Base-by-base conservation (phyloP, 2,113 vertebrate species). In the Nothocercus nigrocapillus region DNA sequence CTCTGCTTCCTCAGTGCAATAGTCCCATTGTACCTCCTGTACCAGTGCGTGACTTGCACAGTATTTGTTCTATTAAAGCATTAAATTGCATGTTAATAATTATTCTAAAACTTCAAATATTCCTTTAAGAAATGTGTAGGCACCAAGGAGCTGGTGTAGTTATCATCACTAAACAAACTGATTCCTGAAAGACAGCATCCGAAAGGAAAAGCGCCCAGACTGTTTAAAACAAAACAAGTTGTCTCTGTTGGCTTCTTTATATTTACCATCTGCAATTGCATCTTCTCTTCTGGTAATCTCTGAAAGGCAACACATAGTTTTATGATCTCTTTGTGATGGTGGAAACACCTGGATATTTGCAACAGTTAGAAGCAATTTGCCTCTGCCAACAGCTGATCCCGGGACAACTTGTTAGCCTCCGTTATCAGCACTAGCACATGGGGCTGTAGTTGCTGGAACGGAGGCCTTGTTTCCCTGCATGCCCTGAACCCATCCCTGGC, bases 201-300 rank as follows among this genome's bases (percentile, higher is more conserved):
- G 27, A 32, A 81, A 45, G 56, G 83, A 32, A 66, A 72, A 17
- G 44, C 36, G 72, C 42, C 18, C 30, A 15, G 17, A 25, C 49
- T 42, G 18, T 38, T 32, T 18, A 32, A 32, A 76, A 45, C 44
- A 45, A 45, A 45, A 49, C 49, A 49, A 49, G 49, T 49, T 10
- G 22, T 49, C 49, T 49, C 49, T 21, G 11, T 49, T 49, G 22
- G 49, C 49, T 49, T 49, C 21, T 22, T 24, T 22, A 22, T 80
- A 95, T 78, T 96, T 87, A 97, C 97, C 88, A 61, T 85, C 72
- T 88, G 40, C 8, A 84, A 49, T 8, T 70, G 88, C 72, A 42
- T 82, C 93, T 58, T 94, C 82, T 96, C 64, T 77, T 68, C 68
- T 70, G 40, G 51, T 24, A 16, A 96, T 51, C 79, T 94, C 96